Evolutionary conservation across 1,140 invertebrate species (phyloP).

Genomic region (Lepidurus couesii): DNA sequence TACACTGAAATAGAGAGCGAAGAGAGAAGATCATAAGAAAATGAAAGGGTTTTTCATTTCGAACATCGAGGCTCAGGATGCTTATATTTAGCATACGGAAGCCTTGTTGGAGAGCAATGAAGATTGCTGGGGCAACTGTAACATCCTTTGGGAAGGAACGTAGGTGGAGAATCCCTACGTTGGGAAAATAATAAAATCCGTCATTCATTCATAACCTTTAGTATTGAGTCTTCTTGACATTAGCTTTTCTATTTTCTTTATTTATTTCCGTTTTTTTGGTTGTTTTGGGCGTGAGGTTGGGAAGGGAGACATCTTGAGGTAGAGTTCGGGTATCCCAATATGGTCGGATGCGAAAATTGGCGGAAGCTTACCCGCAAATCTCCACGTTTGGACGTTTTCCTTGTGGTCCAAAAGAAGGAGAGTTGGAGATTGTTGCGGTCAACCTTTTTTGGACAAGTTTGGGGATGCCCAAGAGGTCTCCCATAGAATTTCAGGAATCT

Average conservation of each 20-base stretch:
- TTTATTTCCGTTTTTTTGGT: not conserved
- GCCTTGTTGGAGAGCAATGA: not conserved
- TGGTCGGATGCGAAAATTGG: too few species aligned
- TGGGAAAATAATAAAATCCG: not conserved
- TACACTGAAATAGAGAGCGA: too few species aligned
- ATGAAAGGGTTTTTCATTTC: not conserved
- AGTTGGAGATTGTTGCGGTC: not conserved
- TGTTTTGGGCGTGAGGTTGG: not conserved
- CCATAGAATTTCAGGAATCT: constrained; percentile 5
- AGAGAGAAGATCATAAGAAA: not conserved
- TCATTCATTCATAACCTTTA: not conserved
- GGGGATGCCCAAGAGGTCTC: not conserved
- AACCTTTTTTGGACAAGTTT: not conserved
- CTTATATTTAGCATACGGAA: constrained; percentile 1
- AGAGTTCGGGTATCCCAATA: too few species aligned
- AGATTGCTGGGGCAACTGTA: not conserved
- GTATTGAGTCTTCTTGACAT: not conserved
- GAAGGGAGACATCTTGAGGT: too few species aligned
- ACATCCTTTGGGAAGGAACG: not conserved
- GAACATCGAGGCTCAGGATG: not conserved
- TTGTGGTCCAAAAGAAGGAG: not conserved
- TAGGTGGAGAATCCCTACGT: not conserved
- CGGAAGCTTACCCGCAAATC: too few species aligned
- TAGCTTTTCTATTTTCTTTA: not conserved
- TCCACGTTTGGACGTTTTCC: too few species aligned